Percentiles rank a stretch among this genome's conserved stretches.
phyloP scores from a whole-genome alignment of 2,113 vertebrate genomes.

The Plecturocebus donacophilus region DNA sequence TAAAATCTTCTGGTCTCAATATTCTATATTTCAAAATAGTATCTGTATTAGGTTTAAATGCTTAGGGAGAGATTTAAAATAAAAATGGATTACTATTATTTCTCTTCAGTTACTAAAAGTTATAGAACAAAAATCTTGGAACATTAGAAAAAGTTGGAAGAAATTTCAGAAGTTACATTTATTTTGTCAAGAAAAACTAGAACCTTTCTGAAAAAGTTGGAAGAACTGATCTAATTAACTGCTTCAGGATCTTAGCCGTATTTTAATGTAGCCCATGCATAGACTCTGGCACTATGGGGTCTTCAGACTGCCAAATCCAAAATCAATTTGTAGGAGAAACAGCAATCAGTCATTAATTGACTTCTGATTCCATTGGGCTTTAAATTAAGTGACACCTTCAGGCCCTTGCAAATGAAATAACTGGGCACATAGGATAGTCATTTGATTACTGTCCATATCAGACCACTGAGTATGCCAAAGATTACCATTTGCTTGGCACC shows the following conservation, averaged over 20 bases:
- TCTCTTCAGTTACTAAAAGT: neutral
- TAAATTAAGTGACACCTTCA: slow-evolving; percentile 67
- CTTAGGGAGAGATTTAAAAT: neutral
- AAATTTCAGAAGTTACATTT: slow-evolving; percentile 27
- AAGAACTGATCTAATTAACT: slow-evolving; percentile 61
- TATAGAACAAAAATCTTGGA: neutral
- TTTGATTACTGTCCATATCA: neutral
- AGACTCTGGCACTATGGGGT: slow-evolving; percentile 68
- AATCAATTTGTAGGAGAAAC: slow-evolving; percentile 78
- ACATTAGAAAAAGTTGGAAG: neutral
- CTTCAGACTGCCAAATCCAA: slow-evolving; percentile 73
- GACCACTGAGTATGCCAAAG: neutral
- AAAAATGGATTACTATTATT: neutral
- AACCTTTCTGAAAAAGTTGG: neutral
- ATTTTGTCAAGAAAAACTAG: slow-evolving; percentile 17
- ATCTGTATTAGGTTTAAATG: neutral
- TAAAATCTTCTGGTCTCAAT: neutral
- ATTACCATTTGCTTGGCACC: neutral
- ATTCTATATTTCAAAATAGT: neutral
- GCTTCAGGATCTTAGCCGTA: slow-evolving; percentile 19
- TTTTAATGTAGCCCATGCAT: slow-evolving; percentile 63
- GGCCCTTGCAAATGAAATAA: slow-evolving; percentile 60
- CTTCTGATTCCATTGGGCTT: slow-evolving; percentile 77
- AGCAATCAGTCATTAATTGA: slow-evolving; percentile 82
- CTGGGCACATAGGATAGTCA: neutral